phyloP scores from a whole-genome alignment of 2,888 invertebrate genomes.

The Melanchra persicariae region DNA sequence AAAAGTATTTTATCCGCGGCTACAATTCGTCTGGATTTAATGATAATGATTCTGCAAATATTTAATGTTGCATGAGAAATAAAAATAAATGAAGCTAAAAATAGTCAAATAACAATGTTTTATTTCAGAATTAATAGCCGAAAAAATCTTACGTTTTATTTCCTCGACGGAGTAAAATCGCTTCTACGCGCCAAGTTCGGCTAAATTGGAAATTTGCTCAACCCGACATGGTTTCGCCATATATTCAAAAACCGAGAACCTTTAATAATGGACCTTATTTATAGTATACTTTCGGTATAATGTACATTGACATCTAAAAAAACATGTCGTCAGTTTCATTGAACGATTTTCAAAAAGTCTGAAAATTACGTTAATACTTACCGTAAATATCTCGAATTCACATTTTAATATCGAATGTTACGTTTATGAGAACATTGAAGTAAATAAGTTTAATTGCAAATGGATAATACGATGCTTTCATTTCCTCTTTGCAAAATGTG shows the following conservation, averaged over 20 bases:
- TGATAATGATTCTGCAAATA: too few species aligned
- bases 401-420: constrained; percentile 24
- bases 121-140: not conserved
- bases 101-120: not conserved
- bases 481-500: constrained; percentile 35
- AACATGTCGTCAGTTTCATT: too few species aligned
- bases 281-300: not conserved
- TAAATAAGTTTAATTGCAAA: constrained; percentile 37
- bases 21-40: not conserved
- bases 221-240: not conserved
- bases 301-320: not conserved
- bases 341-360: not conserved
- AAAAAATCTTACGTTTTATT: not conserved
- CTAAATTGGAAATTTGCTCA: constrained; percentile 3
- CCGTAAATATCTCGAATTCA: constrained; percentile 16
- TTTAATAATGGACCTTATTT: not conserved
- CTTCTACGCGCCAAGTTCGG: not conserved
- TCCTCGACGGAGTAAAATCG: not conserved
- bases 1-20: not conserved
- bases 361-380: constrained; percentile 2
- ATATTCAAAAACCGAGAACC: not conserved
- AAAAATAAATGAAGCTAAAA: not conserved
- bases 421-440: not conserved
- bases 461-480: constrained; percentile 14
- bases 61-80: too few species aligned